Conservation (phyloP, 2,113 vertebrate genomes). For the Petroica traversi region DNA sequence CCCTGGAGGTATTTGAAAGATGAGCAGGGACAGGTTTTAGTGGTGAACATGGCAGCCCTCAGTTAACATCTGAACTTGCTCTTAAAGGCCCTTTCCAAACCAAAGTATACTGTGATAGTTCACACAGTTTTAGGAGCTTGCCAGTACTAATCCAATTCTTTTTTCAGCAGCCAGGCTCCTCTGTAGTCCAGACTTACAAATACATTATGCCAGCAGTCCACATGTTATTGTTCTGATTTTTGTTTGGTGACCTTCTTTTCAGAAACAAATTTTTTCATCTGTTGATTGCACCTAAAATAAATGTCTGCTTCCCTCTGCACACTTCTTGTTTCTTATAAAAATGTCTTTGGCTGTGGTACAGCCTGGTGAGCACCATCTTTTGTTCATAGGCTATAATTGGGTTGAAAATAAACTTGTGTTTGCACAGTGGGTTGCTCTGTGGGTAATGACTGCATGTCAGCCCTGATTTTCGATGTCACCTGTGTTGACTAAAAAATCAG, state of each 20-base stretch:
- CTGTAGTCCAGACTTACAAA: background rate
- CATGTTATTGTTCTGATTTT: background rate
- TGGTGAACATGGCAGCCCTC: background rate
- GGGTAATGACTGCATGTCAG: background rate
- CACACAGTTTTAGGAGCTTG: background rate
- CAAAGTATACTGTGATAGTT: background rate
- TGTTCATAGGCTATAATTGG: background rate
- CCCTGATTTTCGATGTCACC: background rate
- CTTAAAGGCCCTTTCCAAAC: background rate
- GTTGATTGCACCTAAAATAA: background rate
- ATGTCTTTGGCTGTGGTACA: background rate
- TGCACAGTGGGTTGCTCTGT: background rate
- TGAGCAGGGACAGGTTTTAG: background rate
- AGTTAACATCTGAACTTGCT: background rate
- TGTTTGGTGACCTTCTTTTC: background rate
- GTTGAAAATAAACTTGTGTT: background rate
- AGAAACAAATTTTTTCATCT: background rate
- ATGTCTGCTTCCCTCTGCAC: background rate
- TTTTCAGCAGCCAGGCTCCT: background rate
- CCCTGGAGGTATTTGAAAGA: background rate
- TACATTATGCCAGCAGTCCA: background rate
- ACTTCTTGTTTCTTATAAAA: background rate
- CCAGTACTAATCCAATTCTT: background rate
- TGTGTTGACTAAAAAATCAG: background rate
- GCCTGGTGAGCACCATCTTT: background rate